phyloP scores from a whole-genome alignment of 2,113 vertebrate genomes.

The Rhabdomys dilectus region DNA sequence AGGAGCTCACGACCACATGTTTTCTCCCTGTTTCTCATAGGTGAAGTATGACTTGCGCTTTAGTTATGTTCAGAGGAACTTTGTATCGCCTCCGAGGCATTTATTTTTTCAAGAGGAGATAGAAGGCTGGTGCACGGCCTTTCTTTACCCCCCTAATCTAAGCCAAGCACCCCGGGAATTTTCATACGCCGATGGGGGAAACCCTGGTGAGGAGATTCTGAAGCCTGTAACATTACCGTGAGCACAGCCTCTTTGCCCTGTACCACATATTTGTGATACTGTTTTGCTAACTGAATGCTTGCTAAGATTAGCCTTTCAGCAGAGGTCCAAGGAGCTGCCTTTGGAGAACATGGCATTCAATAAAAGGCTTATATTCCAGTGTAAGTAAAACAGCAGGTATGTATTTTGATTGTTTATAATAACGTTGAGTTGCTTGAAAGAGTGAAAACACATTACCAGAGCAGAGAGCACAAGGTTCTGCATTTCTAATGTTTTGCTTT shows the following conservation, averaged over 20 bases:
- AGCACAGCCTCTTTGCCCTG: not conserved
- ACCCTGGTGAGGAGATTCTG: conserved; percentile 88
- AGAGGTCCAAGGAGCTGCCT: not conserved
- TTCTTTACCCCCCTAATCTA: conserved; percentile 93
- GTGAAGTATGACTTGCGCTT: conserved; percentile 93
- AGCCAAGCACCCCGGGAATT: conserved; percentile 92
- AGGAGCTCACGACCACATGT: not conserved
- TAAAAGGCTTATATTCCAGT: not conserved
- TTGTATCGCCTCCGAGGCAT: conserved; percentile 82
- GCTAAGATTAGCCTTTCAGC: not conserved
- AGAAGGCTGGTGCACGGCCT: conserved; percentile 95
- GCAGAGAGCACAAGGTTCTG: not conserved
- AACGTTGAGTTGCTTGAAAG: not conserved
- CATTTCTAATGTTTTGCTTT: not conserved
- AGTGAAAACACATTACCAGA: not conserved
- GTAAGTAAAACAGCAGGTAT: not conserved
- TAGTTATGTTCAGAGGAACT: conserved; percentile 91
- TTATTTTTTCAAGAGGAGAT: conserved; percentile 89
- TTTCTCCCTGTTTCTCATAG: conserved; percentile 78
- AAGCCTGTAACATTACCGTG: not conserved
- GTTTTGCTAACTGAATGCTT: not conserved
- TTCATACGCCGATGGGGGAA: conserved; percentile 87
- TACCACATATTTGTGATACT: not conserved
- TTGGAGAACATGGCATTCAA: not conserved
- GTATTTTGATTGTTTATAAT: not conserved